Conservation (phyloP, 2,797 vertebrate species). For the Neosilurus hyrtlii region DNA sequence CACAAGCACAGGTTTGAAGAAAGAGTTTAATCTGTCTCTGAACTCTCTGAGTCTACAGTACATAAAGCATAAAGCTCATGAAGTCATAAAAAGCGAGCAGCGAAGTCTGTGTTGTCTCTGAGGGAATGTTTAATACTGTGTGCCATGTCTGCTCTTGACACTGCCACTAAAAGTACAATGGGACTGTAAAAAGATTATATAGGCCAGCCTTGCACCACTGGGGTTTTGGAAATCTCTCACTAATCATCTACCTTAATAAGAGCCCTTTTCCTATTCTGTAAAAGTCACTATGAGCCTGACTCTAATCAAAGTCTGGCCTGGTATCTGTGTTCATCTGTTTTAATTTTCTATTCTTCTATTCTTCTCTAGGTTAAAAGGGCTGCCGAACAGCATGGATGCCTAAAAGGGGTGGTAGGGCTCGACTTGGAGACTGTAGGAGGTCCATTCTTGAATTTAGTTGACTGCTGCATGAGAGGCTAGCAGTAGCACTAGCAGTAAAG, state of each 20-base stretch:
- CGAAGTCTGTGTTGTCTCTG: constrained; percentile 26
- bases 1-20: background rate
- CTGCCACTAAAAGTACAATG: constrained; percentile 21
- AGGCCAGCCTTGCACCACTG: constrained; percentile 41
- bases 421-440: background rate
- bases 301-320: constrained; percentile 55
- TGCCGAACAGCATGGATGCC: constrained; percentile 23
- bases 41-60: background rate
- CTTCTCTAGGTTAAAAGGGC: constrained; percentile 18
- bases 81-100: constrained; percentile 16
- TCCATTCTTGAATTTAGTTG: constrained; percentile 37
- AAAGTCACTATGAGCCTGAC: constrained; percentile 44
- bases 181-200: constrained; percentile 40
- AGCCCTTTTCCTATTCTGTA: constrained; percentile 40
- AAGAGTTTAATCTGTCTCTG: constrained; percentile 14
- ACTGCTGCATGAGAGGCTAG: constrained; percentile 51
- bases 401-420: constrained; percentile 18
- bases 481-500: constrained; percentile 36
- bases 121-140: constrained; percentile 33
- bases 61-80: constrained; percentile 30
- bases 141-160: constrained; percentile 32
- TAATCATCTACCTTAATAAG: constrained; percentile 48
- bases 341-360: constrained; percentile 29
- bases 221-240: constrained; percentile 41
- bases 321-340: constrained; percentile 54